phyloP scores from a whole-genome alignment of 1,140 invertebrate genomes.

The Drosophila subobscura region DNA sequence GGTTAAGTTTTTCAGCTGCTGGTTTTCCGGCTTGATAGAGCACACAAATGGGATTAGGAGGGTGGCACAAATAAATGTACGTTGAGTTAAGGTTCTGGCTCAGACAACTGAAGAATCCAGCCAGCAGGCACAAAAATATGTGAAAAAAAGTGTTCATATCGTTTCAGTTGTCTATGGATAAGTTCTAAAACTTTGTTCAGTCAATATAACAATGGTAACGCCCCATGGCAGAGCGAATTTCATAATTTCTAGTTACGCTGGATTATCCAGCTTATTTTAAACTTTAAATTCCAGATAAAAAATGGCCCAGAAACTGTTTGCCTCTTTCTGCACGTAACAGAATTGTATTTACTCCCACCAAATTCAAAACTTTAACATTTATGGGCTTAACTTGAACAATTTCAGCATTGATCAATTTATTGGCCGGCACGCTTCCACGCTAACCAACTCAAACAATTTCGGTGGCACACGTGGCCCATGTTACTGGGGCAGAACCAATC shows the following conservation, averaged over 20 bases:
- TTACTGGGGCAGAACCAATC: conserved; percentile 27
- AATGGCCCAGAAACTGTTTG: background rate
- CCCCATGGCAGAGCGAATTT: too few species aligned
- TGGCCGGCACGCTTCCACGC: conserved; percentile 35
- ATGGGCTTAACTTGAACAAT: conserved; percentile 6
- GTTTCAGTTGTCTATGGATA: too few species aligned
- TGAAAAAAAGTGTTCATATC: too few species aligned
- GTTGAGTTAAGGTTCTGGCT: background rate
- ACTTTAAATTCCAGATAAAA: background rate
- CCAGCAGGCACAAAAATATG: too few species aligned
- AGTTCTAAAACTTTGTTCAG: too few species aligned
- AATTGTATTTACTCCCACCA: background rate
- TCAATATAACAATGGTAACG: too few species aligned
- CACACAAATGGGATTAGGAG: background rate
- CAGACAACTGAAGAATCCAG: too few species aligned
- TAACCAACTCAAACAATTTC: conserved; percentile 42
- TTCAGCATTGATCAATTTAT: conserved; percentile 58
- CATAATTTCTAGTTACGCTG: too few species aligned
- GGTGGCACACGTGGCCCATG: conserved; percentile 22
- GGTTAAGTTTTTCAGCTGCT: background rate
- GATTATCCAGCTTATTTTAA: too few species aligned
- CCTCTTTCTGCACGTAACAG: background rate
- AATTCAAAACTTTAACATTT: conserved; percentile 18
- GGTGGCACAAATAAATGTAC: conserved; percentile 10
- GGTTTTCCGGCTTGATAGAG: background rate